These are phyloP conservation scores for Elgaria multicarinata DNA, from an alignment of 2,113 vertebrate genomes.

Conservation along the genomic window DNA sequence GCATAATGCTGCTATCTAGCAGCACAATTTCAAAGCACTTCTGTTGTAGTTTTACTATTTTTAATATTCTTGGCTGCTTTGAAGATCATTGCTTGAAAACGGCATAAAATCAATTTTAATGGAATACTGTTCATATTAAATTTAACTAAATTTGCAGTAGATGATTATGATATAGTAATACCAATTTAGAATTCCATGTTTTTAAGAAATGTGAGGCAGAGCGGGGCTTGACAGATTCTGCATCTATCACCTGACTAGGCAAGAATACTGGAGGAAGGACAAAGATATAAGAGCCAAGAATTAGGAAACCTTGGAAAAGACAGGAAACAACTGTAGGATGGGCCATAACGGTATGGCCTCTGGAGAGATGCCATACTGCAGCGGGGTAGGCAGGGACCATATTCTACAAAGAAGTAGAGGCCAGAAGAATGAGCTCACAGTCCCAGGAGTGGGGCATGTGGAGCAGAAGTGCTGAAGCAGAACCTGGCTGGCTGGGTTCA, in stretches of 20 bases:
- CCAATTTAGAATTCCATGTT: not conserved
- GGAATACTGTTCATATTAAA: not conserved
- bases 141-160: not conserved
- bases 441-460: not conserved
- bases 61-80: not conserved
- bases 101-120: not conserved
- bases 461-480: not conserved
- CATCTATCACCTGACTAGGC: not conserved
- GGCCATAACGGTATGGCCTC: not conserved
- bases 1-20: no score
- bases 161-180: no score
- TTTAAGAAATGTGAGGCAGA: not conserved
- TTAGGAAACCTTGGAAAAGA: not conserved
- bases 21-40: no score
- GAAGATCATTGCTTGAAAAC: not conserved
- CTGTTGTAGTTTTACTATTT: not conserved
- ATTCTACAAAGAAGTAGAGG: not conserved
- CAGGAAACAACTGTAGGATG: not conserved
- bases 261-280: not conserved
- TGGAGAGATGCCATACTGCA: not conserved
- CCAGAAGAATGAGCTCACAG: not conserved
- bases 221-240: not conserved
- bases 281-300: not conserved
- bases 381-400: not conserved
- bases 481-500: not conserved